Percentiles rank a stretch among this genome's conserved stretches.
Evolutionary conservation across 2,113 vertebrate species (phyloP).

Genomic region (Brienomyrus longianalis): DNA sequence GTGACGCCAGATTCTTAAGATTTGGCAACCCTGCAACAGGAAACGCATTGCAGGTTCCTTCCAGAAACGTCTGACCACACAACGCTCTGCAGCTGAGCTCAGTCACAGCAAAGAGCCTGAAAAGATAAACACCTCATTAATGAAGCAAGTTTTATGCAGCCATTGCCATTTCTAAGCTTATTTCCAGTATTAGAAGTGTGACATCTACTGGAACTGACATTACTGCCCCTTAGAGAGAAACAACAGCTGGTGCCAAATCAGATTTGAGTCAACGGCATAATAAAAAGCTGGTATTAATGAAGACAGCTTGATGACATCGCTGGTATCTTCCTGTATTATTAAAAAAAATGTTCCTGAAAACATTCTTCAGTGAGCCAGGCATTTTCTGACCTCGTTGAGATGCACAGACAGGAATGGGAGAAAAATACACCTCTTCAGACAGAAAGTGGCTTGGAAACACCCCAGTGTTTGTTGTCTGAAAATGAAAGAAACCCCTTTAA

Average conservation of each 20-base stretch:
- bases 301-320: not conserved
- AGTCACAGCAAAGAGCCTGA: not conserved
- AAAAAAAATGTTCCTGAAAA: not conserved
- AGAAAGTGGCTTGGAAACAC: not conserved
- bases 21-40: not conserved
- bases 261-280: not conserved
- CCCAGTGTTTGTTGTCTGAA: not conserved
- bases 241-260: slow-evolving; percentile 7
- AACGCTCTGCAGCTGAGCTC: not conserved
- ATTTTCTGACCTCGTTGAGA: not conserved
- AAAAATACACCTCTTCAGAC: not conserved
- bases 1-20: not conserved
- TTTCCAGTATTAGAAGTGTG: not conserved
- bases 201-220: slow-evolving; percentile 31
- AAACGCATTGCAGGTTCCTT: not conserved
- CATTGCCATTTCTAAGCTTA: not conserved
- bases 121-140: not conserved
- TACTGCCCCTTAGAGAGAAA: slow-evolving; percentile 35
- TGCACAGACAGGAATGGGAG: not conserved
- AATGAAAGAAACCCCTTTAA: not conserved
- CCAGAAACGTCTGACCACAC: not conserved
- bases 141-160: not conserved
- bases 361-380: not conserved
- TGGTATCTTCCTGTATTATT: not conserved
- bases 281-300: not conserved